Evolutionary conservation across 2,113 vertebrate species (phyloP), one percentile per base, ranked within the genome.

Genomic region (Ornithorhynchus anatinus): DNA sequence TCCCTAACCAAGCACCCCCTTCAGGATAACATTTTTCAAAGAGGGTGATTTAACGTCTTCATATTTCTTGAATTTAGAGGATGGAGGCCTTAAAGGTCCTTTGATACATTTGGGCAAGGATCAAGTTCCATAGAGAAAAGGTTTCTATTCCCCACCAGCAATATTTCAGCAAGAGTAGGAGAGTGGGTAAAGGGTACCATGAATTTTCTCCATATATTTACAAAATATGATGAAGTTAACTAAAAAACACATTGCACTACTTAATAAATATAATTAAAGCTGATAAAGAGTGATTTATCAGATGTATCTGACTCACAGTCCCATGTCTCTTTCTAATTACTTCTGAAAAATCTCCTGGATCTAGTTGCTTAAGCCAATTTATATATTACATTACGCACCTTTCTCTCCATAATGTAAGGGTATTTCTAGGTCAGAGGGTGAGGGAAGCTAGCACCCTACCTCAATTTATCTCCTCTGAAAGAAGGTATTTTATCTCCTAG

Each of bases 381-480:
- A 10, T 56, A 36, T 68, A 29, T n/a, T 31, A 56, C 9, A 15
- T 51, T 56, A 58, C 2, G 52, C 33, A 61, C 4, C 63, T 44
- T 72, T 73, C 73, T 72, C 10, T 17, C 69, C 27, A 72, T 6
- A 50, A 15, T 50, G 29, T 56, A 50, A 80, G 60, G 33, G 70
- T 11, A 62, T 45, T 54, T 56, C 5, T 22, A 7, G n/a, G n/a
- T n/a, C n/a, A n/a, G n/a, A n/a, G 20, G 37, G 4, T 42, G 22
- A 56, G 50, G 71, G 14, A 47, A 72, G 68, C 51, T 2, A 48
- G 20, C 67, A 68, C 51, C 62, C 31, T 8, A 69, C 44, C 77
- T 47, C 69, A 37, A 79, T 37, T 56, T 6, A 73, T 52, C 25
- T 52, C 65, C 60, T 69, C 69, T 33, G 72, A 54, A 29, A 77